A percentile compares a stretch with the other conserved stretches of the same genome.
Evolutionary conservation across 2,888 invertebrate species (phyloP).

Genomic region (Troides helena): DNA sequence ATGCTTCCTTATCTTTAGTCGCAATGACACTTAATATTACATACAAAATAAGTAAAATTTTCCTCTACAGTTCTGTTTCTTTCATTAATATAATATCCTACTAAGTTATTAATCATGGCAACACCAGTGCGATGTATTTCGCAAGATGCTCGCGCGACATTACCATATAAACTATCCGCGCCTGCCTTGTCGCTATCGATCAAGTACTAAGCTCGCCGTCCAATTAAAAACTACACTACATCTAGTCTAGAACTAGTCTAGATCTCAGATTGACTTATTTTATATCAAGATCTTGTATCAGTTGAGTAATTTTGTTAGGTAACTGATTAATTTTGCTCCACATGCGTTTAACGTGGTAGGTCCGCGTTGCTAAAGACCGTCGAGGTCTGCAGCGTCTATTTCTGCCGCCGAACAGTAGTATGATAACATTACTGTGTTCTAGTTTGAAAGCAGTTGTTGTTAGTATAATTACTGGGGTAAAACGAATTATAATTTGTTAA

Average conservation of each 20-base stretch:
- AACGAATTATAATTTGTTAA: too few species aligned
- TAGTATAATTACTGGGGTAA: too few species aligned
- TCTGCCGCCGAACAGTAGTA: too few species aligned
- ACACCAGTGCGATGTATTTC: conserved; percentile 23
- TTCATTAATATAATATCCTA: neutral
- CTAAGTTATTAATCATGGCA: conserved; percentile 1
- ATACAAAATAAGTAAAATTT: too few species aligned
- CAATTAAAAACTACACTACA: conserved; percentile 16
- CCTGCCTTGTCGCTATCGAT: conserved; percentile 21
- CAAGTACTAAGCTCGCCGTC: conserved; percentile 7
- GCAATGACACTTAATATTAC: too few species aligned
- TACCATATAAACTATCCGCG: conserved; percentile 29
- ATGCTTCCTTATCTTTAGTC: too few species aligned
- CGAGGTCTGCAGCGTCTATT: too few species aligned
- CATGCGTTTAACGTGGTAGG: neutral
- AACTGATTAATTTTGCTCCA: neutral
- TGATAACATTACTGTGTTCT: too few species aligned
- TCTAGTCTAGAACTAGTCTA: conserved; percentile 18
- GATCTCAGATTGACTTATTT: conserved; percentile 9
- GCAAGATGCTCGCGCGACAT: conserved; percentile 19
- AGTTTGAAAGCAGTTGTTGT: too few species aligned
- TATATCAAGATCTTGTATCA: neutral
- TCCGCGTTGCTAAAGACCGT: too few species aligned
- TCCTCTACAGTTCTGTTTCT: too few species aligned
- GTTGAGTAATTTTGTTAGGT: neutral